phyloP scores from a whole-genome alignment of 2,888 invertebrate genomes.

The Cerastis leucographa region DNA sequence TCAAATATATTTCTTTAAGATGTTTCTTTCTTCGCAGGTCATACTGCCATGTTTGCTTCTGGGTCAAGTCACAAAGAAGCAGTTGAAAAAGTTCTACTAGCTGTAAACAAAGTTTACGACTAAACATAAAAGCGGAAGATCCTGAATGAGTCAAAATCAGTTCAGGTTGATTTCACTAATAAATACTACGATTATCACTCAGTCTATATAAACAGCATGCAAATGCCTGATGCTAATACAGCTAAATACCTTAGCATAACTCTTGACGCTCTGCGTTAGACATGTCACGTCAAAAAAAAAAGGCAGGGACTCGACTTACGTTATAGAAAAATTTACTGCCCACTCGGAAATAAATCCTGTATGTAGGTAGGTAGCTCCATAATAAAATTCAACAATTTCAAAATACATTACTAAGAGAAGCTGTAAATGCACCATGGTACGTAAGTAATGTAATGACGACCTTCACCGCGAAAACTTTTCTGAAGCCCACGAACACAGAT shows the following conservation, averaged over 20 bases:
- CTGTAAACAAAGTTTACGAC: not conserved
- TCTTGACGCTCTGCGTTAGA: not conserved
- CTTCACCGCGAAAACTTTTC: not conserved
- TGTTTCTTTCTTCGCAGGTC: not conserved
- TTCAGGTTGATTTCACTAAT: not conserved
- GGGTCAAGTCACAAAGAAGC: not conserved
- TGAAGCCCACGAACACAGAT: no score
- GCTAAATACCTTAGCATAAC: not conserved
- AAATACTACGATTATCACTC: not conserved
- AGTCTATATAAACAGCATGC: no score
- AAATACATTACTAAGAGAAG: no score
- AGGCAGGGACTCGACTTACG: not conserved
- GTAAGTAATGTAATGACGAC: not conserved
- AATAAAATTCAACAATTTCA: no score
- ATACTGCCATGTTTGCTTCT: not conserved
- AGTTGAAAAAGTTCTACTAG: not conserved
- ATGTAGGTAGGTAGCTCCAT: not conserved
- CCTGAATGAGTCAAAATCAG: not conserved
- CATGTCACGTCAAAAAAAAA: conserved; percentile 3
- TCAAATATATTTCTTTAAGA: not conserved
- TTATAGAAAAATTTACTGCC: not conserved
- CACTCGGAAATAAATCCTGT: not conserved
- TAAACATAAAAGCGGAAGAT: not conserved
- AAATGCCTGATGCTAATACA: not conserved
- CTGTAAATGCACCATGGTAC: not conserved